Percentiles rank a stretch among this genome's conserved stretches.
These are phyloP conservation scores for Oxystoma pomonae DNA, from an alignment of 2,888 invertebrate species.

Conservation along the genomic window DNA sequence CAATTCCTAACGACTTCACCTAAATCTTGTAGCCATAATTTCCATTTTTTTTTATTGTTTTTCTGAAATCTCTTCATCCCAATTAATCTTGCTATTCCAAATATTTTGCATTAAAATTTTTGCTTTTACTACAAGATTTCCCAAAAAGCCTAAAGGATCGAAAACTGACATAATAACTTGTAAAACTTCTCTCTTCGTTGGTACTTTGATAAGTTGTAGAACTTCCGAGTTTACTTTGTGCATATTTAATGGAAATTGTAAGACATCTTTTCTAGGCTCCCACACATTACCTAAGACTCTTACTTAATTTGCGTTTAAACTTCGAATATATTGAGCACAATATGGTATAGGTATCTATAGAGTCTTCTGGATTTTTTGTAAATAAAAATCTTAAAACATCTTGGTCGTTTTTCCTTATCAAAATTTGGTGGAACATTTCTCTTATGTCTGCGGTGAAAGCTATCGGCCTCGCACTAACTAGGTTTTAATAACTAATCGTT, in stretches of 20 bases:
- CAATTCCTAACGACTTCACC: not conserved
- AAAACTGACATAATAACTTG: slow-evolving; percentile 3
- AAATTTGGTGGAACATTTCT: not conserved
- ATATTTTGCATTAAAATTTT: not conserved
- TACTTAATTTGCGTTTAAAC: not conserved
- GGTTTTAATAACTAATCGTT: not conserved
- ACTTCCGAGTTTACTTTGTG: not conserved
- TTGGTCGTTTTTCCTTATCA: not conserved
- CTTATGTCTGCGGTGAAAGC: not conserved
- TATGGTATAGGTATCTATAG: not conserved
- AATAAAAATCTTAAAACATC: not conserved
- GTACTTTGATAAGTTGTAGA: not conserved
- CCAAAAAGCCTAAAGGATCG: not conserved
- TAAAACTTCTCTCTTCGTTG: slow-evolving; percentile 2
- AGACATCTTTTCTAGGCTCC: not conserved
- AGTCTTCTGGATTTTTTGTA: not conserved
- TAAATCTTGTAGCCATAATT: not conserved
- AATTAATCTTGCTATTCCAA: not conserved
- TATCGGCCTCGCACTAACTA: not conserved
- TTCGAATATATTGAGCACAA: not conserved
- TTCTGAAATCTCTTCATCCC: slow-evolving; percentile 5
- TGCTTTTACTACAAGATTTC: not conserved
- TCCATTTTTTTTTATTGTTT: not conserved
- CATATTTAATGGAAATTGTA: not conserved
- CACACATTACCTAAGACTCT: not conserved